These are phyloP conservation scores for Enteromius thamalakanensis DNA, from an alignment of 2,797 vertebrate genomes.

Conservation along the genomic window DNA sequence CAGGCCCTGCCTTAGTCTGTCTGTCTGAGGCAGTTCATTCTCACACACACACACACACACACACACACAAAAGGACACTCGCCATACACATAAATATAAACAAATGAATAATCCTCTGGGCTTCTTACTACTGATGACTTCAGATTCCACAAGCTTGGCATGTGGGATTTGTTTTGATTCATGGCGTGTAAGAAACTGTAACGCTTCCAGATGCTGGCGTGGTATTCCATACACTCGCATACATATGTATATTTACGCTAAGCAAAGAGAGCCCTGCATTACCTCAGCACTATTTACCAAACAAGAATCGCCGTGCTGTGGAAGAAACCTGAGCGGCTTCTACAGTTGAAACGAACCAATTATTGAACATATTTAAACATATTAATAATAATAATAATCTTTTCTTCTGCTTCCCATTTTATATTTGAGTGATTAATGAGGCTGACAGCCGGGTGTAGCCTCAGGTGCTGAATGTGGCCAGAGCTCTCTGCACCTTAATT, in stretches of 20 bases:
- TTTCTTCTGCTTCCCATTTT: constrained; percentile 28
- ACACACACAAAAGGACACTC: constrained; percentile 29
- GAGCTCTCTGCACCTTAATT: constrained; percentile 68
- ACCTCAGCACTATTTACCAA: constrained; percentile 68
- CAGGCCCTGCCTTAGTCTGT: constrained; percentile 57
- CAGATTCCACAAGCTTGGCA: constrained; percentile 51
- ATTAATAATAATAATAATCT: constrained; percentile 54
- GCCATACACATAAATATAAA: constrained; percentile 32
- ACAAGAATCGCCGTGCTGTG: constrained; percentile 46
- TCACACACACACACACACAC: constrained; percentile 10
- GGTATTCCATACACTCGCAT: constrained; percentile 58
- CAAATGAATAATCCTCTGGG: constrained; percentile 48
- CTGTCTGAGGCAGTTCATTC: constrained; percentile 46
- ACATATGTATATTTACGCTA: constrained; percentile 35
- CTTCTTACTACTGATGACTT: constrained; percentile 41
- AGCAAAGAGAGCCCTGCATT: constrained; percentile 60
- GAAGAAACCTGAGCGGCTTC: constrained; percentile 39
- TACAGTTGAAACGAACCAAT: constrained; percentile 55
- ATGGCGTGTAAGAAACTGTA: constrained; percentile 42
- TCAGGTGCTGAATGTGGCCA: constrained; percentile 68
- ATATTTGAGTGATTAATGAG: constrained; percentile 66
- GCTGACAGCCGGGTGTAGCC: constrained; percentile 61
- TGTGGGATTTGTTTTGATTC: constrained; percentile 53
- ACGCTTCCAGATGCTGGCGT: constrained; percentile 60
- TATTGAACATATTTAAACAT: constrained; percentile 44